Base-by-base conservation (phyloP, 2,888 invertebrate species). In the Neoitamus cyanurus region DNA sequence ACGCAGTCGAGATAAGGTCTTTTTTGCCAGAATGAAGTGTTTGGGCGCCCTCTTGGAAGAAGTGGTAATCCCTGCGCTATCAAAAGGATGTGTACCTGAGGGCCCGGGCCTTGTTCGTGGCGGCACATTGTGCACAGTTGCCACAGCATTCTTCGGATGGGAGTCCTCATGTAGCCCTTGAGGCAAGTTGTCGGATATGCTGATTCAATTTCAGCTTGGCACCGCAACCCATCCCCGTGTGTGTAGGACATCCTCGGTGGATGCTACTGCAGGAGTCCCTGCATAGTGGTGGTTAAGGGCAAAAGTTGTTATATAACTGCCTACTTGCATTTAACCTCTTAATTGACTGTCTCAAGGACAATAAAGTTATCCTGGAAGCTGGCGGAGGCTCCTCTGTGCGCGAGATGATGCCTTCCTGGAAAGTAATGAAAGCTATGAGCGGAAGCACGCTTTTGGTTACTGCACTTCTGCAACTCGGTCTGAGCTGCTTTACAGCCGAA, bases 291-390 rank as follows among this genome's bases (percentile, higher is more conserved):
- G 42, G 37, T 9, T 31, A 46, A 73, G 36, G 15, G 73, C 34
- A 34, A 37, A 58, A 75, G 28, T 75, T 28, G 25, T 28, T 37
- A 42, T 13, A 42, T 37, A 28, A 42, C 25, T 75, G 75, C 42
- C 25, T 75, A 75, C 34, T 42, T 75, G 42, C 37, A 75, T 42
- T 75, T 75, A 75, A 75, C 75, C 75, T 13, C 42, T 75, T 75
- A 75, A 75, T 75, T 75, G 75, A 75, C 75, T 75, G 75, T 75
- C 75, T 75, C 42, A 75, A 75, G 75, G 75, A 75, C 75, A 75
- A 42, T 75, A 42, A 25, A 75, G 75, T 75, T 58, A 58, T 58
- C 58, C 9, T 58, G 58, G 58, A 58, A 25, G 20, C 58, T 58
- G n/a, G 6, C 9, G 9, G 9, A 58, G 58, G 42, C 75, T 37